Percentiles rank a stretch among this genome's conserved stretches.
Conservation (phyloP, 2,113 vertebrate species). For the Colaptes auratus region DNA sequence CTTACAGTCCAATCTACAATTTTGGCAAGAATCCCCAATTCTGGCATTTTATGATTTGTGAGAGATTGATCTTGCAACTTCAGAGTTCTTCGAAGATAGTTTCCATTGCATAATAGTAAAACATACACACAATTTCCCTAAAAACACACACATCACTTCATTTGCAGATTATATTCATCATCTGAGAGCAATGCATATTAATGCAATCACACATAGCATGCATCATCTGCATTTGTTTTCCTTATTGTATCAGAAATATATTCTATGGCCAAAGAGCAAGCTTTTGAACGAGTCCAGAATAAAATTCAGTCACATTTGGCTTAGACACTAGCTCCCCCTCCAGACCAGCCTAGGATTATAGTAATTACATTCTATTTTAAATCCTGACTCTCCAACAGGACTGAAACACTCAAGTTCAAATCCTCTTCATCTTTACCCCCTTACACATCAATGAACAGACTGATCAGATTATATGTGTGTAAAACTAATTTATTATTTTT, state of each 20-base stretch:
- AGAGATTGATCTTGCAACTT: background rate
- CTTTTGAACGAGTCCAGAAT: conserved; percentile 51
- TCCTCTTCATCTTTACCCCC: background rate
- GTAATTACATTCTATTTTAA: conserved; percentile 50
- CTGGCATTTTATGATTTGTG: background rate
- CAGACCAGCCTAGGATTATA: conserved; percentile 71
- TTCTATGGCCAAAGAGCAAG: conserved; percentile 1
- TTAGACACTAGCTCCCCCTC: conserved; percentile 85
- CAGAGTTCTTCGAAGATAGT: background rate
- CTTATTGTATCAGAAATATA: background rate
- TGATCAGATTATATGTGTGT: background rate
- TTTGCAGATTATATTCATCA: background rate
- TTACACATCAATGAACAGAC: conserved; percentile 18
- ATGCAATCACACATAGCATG: background rate
- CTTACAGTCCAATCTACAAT: background rate
- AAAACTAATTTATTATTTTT: conserved; percentile 7
- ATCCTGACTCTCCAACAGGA: conserved; percentile 39
- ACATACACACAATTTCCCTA: accelerated
- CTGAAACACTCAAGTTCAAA: conserved; percentile 46
- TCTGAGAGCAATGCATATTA: conserved; percentile 5
- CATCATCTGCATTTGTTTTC: background rate
- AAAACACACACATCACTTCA: background rate
- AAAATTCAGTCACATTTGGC: conserved; percentile 61
- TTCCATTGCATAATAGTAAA: background rate
- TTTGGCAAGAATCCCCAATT: background rate